phyloP scores from a whole-genome alignment of 2,888 invertebrate genomes.

The Selenia dentaria region DNA sequence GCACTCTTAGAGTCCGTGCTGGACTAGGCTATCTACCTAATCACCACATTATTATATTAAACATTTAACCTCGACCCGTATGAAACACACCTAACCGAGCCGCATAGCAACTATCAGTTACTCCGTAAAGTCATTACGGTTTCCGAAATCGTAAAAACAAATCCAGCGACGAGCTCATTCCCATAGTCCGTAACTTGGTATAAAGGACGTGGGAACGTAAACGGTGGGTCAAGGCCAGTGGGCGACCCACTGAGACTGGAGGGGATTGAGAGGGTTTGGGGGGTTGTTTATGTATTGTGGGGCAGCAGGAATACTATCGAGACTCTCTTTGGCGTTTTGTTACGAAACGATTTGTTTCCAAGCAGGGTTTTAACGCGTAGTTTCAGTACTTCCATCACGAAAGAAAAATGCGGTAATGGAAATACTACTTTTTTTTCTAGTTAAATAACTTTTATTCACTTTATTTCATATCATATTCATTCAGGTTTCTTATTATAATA shows the following conservation, averaged over 20 bases:
- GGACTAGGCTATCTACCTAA: too few species aligned
- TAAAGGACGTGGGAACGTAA: neutral
- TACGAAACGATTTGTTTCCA: neutral
- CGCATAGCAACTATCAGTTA: neutral
- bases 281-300: conserved; percentile 3
- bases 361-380: too few species aligned
- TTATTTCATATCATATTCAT: too few species aligned
- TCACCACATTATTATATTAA: too few species aligned
- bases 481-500: too few species aligned
- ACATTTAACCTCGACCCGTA: too few species aligned
- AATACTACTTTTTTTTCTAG: too few species aligned
- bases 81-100: too few species aligned
- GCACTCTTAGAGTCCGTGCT: too few species aligned
- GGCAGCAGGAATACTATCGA: conserved; percentile 1
- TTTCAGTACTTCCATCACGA: too few species aligned
- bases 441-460: too few species aligned
- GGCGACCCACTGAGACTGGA: conserved; percentile 2
- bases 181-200: neutral
- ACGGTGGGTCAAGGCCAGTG: conserved; percentile 12
- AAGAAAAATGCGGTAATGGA: too few species aligned
- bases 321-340: neutral
- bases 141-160: conserved; percentile 17
- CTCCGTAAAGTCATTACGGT: neutral
- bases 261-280: neutral
- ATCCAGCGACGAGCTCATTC: conserved; percentile 3